Percentiles rank a stretch among this genome's conserved stretches.
These are phyloP conservation scores for Cataglyphis albicans DNA, from an alignment of 2,888 invertebrate genomes.

Conservation along the genomic window DNA sequence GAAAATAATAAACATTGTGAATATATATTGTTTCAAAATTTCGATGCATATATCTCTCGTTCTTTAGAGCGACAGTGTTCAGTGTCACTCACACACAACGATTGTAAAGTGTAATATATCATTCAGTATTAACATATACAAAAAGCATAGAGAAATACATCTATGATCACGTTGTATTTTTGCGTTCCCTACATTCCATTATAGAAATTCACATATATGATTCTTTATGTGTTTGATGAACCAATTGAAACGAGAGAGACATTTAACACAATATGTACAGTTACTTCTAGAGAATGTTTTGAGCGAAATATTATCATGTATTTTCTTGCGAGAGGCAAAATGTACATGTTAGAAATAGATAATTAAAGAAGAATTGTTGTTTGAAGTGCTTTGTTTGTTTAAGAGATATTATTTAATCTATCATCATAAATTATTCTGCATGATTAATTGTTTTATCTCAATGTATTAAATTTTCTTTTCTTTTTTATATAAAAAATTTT, in stretches of 20 bases:
- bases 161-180: conserved; percentile 68
- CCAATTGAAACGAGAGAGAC: conserved; percentile 20
- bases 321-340: conserved; percentile 39
- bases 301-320: conserved; percentile 28
- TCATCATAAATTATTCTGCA: not conserved
- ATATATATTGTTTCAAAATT: conserved; percentile 58
- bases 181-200: conserved; percentile 83
- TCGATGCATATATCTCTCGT: conserved; percentile 57
- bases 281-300: conserved; percentile 38
- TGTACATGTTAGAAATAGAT: conserved; percentile 53
- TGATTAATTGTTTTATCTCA: not conserved
- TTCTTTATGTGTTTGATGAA: conserved; percentile 31
- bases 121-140: conserved; percentile 84
- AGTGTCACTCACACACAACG: conserved; percentile 58
- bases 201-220: conserved; percentile 71
- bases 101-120: conserved; percentile 84
- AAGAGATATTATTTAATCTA: not conserved
- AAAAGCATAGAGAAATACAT: conserved; percentile 62
- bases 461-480: conserved; percentile 5
- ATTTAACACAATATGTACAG: conserved; percentile 53
- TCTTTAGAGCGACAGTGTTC: conserved; percentile 61
- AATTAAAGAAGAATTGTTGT: conserved; percentile 50
- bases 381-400: conserved; percentile 25
- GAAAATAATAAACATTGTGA: conserved; percentile 60
- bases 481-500: no score